Percentiles rank a stretch among this genome's conserved stretches.
These are phyloP conservation scores for Pterocles burchelli DNA, from an alignment of 2,113 vertebrate genomes.

Conservation along the genomic window DNA sequence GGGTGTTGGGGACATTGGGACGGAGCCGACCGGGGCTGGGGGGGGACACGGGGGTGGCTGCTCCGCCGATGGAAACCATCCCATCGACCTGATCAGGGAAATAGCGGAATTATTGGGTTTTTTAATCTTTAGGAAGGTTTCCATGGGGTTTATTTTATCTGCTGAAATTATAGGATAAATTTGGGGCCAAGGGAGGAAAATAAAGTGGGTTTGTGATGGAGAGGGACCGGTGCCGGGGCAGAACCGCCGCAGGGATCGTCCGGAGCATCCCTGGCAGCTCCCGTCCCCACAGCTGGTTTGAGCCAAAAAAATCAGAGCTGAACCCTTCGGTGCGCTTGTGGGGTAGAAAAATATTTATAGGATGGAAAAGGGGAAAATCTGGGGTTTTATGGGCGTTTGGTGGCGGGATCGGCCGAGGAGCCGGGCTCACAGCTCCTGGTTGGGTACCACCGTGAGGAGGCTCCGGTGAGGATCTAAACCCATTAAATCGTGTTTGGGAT, in stretches of 20 bases:
- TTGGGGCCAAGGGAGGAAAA: fast-evolving
- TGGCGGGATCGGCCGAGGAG: fast-evolving
- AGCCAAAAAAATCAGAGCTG: neutral
- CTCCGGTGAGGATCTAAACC: too few relatives aligned
- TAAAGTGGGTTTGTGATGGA: fast-evolving
- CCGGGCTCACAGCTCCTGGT: neutral
- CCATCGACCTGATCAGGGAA: neutral
- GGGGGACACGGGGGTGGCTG: too few relatives aligned
- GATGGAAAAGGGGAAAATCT: neutral
- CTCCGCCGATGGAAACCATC: fast-evolving
- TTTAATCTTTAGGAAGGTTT: neutral
- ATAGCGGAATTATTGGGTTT: neutral
- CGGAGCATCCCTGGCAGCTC: neutral
- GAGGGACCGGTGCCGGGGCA: too few relatives aligned
- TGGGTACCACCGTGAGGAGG: neutral
- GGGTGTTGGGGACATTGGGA: too few relatives aligned
- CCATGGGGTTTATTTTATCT: fast-evolving
- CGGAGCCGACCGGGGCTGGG: too few relatives aligned
- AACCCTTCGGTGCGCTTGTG: fast-evolving
- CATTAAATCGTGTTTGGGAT: too few relatives aligned
- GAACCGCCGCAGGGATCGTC: too few relatives aligned
- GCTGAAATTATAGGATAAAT: neutral
- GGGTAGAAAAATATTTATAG: neutral
- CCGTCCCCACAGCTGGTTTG: neutral
- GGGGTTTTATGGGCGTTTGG: fast-evolving